Evolutionary conservation across 2,888 invertebrate genomes (phyloP), one percentile per base, ranked within the genome.

Genomic region (Andrena camellia): DNA sequence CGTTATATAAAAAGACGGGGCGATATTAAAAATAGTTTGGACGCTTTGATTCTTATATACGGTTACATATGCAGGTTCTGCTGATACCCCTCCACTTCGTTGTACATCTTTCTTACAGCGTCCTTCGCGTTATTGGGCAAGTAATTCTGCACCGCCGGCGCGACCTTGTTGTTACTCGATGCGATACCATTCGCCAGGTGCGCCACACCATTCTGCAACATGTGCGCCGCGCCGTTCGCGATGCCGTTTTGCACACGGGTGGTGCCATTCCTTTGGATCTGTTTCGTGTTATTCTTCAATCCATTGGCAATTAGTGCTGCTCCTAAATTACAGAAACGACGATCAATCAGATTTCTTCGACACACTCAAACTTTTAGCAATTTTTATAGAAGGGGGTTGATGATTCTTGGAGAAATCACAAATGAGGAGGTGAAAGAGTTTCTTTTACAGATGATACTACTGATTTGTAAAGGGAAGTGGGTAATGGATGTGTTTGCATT

Each of bases 61-160:
- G 33, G 35, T 83, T 81, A 88, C 78, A 88, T 88, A 5, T 88
- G 88, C 66, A 88, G 77, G 63, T 93, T 92, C 69, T 93, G 90
- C 54, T 93, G 92, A 84, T 94, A 94, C 23, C 91, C 92, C 81
- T 94, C 94, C 35, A 95, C 94, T 87, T 95, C 94, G 72, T 94
- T 94, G 88, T 94, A 94, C 94, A 94, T 95, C 80, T 94, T 92
- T 72, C 90, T 91, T 23, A 92, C 81, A 0, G 92, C 88, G 74
- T 93, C 91, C 26, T 82, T 88, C 8, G 75, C 64, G 62, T 88
- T 88, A 48, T 89, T 90, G 23, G 89, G 80, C 33, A 89, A 67
- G 75, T 88, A 86, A 29, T 88, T 88, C 57, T 80, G 81, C 83
- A 81, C 90, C 70, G 79, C 91, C 0, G 93, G 92, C 2, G 90